Evolutionary conservation across 2,113 vertebrate species (phyloP), one percentile per base, ranked within the genome.

Genomic region (Spermophilus dauricus): DNA sequence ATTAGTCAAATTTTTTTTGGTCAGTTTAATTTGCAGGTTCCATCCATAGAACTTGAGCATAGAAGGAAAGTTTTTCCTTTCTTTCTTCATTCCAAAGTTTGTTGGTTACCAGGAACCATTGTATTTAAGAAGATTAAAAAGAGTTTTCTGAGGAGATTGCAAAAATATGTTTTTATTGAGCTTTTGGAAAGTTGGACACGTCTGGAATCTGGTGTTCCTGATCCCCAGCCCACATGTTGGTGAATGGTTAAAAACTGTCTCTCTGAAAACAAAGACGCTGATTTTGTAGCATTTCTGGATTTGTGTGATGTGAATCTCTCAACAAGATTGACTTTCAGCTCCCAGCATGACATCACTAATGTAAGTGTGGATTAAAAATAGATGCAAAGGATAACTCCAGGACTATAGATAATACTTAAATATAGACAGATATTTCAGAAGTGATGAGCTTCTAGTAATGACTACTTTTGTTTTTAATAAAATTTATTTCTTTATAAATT

Each of bases 281-380:
- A 89, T 96, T 78, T 89, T 89, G 58, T 67, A 84, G 32, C 37
- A 51, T 51, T 93, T 94, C 58, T 94, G 70, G 86, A 61, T 91
- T 96, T 77, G 77, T 83, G 26, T 86, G 39, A 63, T 83, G 18
- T 83, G 95, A 97, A 86, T 96, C 42, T 85, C 81, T 96, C 16
- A 73, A 42, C 13, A 69, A 26, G 39, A 45, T 70, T 82, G 39
- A 93, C 61, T 94, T 93, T 48, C 26, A 91, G 86, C 90, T 91
- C 76, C 34, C 39, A 53, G 70, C 34, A 45, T 86, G 86, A 67
- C 30, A 53, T 77, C 30, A 69, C 28, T 78, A 82, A 86, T 30
- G 8, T 42, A 93, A 56, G 53, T n/a, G 45, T 17, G 92, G 70
- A 39, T 63, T 58, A 58, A 94, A 67, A 89, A 78, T 37, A 76